Conservation (phyloP, 23 tunicate genomes). For the Trididemnum nubilum region DNA sequence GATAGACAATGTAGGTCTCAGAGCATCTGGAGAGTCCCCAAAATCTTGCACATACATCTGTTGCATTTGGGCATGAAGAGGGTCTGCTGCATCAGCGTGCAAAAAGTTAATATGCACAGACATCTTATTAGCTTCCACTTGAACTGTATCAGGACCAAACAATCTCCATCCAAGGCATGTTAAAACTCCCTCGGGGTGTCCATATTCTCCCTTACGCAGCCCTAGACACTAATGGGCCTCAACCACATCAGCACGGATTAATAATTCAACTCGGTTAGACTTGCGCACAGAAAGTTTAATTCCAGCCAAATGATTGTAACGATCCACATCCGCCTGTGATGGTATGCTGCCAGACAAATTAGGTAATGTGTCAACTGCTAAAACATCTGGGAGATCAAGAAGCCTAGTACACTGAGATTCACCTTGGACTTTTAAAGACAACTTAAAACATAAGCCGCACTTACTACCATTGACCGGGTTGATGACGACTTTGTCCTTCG, state of each 20-base stretch:
- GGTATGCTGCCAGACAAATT: not conserved
- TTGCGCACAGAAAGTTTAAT: not conserved
- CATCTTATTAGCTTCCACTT: not conserved
- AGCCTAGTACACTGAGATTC: not conserved
- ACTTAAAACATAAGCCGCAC: not conserved
- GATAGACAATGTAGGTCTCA: not conserved
- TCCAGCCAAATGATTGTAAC: conserved; percentile 2
- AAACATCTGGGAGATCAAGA: not conserved
- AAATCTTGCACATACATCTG: conserved; percentile 13
- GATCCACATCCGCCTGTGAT: not conserved
- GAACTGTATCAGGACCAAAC: too few relatives aligned
- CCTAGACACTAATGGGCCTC: not conserved
- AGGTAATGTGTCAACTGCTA: not conserved
- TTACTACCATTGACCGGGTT: not conserved
- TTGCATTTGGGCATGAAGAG: conserved; percentile 15
- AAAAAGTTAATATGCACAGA: not conserved
- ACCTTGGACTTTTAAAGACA: not conserved
- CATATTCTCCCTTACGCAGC: not conserved
- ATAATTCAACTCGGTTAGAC: conserved; percentile 5
- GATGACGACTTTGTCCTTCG: not conserved
- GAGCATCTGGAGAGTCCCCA: not conserved
- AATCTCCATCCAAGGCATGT: not conserved
- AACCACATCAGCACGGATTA: conserved; percentile 9
- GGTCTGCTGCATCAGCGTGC: not conserved
- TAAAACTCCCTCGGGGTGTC: not conserved